Conservation (phyloP, 1,140 invertebrate genomes). For the Bemisia tabaci region DNA sequence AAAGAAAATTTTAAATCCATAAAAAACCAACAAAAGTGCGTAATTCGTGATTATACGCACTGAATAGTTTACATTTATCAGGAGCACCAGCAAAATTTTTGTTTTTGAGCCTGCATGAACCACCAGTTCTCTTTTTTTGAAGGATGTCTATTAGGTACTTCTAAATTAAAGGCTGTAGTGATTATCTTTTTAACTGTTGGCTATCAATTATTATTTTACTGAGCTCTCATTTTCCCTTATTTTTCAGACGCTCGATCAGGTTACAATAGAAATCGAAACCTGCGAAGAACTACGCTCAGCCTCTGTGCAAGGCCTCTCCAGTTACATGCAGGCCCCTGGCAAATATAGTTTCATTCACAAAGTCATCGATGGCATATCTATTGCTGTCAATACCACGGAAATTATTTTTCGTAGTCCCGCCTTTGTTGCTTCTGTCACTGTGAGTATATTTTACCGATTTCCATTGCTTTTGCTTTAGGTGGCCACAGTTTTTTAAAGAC, state of each 20-base stretch:
- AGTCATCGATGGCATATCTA: constrained; percentile 94
- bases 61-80: no score
- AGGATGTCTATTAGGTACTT: no score
- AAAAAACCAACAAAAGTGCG: no score
- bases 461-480: constrained; percentile 2
- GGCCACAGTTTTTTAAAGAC: not conserved
- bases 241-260: constrained; percentile 77
- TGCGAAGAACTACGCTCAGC: constrained; percentile 65
- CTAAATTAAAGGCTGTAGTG: no score
- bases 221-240: constrained; percentile 13
- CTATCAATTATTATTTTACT: no score
- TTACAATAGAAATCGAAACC: constrained; percentile 77
- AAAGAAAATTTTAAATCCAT: no score
- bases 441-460: constrained; percentile 33
- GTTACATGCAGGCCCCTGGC: constrained; percentile 31
- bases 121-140: no score
- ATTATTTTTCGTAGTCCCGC: constrained; percentile 87
- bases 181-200: no score
- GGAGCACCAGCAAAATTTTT: no score
- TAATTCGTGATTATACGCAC: no score
- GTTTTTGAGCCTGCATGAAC: no score
- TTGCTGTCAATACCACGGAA: constrained; percentile 85
- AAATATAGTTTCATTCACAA: constrained; percentile 87
- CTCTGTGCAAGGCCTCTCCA: constrained; percentile 28
- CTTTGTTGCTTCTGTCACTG: constrained; percentile 89